Conservation (phyloP, 2,888 invertebrate species). For the Mactromeris polynyma region DNA sequence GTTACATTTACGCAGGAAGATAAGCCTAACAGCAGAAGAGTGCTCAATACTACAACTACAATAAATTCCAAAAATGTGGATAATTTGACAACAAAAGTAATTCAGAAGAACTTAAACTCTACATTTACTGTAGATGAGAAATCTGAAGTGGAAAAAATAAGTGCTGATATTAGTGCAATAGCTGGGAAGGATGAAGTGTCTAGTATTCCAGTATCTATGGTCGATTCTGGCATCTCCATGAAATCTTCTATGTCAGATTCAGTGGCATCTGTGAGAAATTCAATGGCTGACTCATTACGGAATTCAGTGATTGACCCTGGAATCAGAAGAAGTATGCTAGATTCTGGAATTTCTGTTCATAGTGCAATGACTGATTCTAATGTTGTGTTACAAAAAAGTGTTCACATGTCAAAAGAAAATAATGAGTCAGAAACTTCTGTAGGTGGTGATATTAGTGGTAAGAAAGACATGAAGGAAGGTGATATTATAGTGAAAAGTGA, state of each 20-base stretch:
- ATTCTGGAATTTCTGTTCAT: conserved; percentile 78
- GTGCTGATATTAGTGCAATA: conserved; percentile 31
- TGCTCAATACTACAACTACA: conserved; percentile 28
- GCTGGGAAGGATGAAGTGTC: conserved; percentile 26
- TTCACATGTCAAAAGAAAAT: conserved; percentile 15
- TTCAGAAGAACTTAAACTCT: conserved; percentile 47
- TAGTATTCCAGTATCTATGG: conserved; percentile 46
- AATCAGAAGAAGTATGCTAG: conserved; percentile 71
- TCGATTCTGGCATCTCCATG: conserved; percentile 68
- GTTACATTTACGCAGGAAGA: conserved; percentile 54
- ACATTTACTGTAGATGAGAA: conserved; percentile 54
- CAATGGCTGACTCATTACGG: conserved; percentile 51
- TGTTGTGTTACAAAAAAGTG: conserved; percentile 35
- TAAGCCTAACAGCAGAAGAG: background rate
- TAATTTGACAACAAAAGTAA: conserved; percentile 8
- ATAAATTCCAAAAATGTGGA: background rate
- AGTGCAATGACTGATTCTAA: conserved; percentile 60
- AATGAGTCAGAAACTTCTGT: conserved; percentile 24
- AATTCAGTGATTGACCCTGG: conserved; percentile 75
- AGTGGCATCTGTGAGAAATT: conserved; percentile 46
- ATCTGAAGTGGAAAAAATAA: background rate
- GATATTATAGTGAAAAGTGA: conserved; percentile 37
- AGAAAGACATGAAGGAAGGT: conserved; percentile 47
- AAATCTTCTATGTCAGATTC: conserved; percentile 68
- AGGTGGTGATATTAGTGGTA: background rate